Percentiles rank a stretch among this genome's conserved stretches.
Conservation (phyloP, 2,113 vertebrate genomes). For the Ginglymostoma cirratum region DNA sequence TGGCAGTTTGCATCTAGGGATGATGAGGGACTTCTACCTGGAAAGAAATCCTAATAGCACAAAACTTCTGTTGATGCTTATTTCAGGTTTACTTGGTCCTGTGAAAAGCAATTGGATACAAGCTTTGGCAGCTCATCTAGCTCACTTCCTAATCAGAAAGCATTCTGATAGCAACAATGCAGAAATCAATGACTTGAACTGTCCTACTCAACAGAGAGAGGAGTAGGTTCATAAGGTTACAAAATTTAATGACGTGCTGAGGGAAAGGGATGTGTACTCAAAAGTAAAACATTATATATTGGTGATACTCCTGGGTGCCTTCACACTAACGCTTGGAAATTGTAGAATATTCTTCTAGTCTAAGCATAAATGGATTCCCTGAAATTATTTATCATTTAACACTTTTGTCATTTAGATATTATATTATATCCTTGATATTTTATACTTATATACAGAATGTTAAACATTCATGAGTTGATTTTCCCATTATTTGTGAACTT, state of each 20-base stretch:
- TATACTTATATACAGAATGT: neutral
- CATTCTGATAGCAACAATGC: neutral
- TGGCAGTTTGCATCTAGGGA: neutral
- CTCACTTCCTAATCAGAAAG: neutral
- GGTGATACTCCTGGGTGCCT: neutral
- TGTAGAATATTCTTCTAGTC: neutral
- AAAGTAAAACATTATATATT: neutral
- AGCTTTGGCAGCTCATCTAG: neutral
- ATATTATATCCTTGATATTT: neutral
- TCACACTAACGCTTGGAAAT: neutral
- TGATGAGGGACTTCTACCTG: neutral
- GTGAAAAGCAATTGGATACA: neutral
- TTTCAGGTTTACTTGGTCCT: neutral
- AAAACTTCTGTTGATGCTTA: neutral
- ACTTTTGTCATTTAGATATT: neutral
- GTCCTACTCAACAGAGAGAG: neutral
- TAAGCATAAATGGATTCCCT: neutral
- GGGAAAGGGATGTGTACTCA: neutral
- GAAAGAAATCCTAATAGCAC: neutral
- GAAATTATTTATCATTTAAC: neutral
- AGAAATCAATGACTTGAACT: neutral
- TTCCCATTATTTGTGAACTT: neutral
- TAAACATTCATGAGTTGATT: neutral
- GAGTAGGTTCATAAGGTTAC: neutral
- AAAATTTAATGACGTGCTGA: slow-evolving; percentile 3